Percentiles rank a stretch among this genome's conserved stretches.
phyloP scores from a whole-genome alignment of 1,140 invertebrate species.

The Diuraphis noxia region DNA sequence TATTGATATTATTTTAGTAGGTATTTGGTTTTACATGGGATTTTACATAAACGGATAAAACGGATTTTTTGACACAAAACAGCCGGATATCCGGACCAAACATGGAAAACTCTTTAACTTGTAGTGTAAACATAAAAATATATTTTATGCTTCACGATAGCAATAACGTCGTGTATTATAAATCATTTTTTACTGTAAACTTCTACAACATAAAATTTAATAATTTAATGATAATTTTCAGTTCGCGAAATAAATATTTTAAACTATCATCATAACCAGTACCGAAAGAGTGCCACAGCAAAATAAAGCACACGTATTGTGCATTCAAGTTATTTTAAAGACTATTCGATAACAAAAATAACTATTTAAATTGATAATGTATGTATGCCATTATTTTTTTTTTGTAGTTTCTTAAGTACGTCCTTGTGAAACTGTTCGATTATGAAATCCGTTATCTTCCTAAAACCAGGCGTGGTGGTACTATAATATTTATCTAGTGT shows the following conservation, averaged over 20 bases:
- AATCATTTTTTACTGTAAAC: neutral
- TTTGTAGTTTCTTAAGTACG: constrained; percentile 6
- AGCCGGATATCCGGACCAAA: neutral
- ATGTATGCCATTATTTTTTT: constrained; percentile 6
- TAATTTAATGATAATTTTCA: neutral
- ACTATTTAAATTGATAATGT: neutral
- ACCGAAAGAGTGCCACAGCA: neutral
- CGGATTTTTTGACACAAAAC: constrained; percentile 3
- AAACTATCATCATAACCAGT: neutral
- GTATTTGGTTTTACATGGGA: too few relatives aligned
- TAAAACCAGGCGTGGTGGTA: neutral
- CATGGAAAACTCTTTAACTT: neutral
- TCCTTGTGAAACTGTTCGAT: constrained; percentile 18
- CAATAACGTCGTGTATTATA: neutral
- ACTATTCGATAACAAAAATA: neutral
- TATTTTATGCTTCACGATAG: neutral
- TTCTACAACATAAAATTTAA: neutral
- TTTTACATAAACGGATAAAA: too few relatives aligned
- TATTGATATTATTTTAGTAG: neutral
- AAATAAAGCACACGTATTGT: neutral
- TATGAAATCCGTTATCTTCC: constrained; percentile 31
- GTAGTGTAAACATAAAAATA: neutral
- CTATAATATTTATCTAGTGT: neutral
- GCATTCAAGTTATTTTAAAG: neutral
- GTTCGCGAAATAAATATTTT: neutral